A percentile compares a stretch with the other conserved stretches of the same genome.
Conservation (phyloP, 2,888 invertebrate species). For the Luperina nickerlii region DNA sequence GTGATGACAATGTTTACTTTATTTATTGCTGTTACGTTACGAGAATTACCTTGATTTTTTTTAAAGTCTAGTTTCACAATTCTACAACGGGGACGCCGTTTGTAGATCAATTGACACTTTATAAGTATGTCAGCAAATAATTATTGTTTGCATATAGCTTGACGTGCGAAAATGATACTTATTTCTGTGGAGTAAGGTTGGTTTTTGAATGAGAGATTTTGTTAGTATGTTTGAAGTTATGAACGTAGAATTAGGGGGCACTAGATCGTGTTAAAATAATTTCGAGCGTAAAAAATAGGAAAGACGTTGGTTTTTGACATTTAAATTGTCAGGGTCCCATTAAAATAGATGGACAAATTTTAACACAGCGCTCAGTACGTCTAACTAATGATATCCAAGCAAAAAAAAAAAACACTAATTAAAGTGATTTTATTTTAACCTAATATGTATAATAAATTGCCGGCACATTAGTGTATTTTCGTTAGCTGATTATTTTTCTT, state of each 20-base stretch:
- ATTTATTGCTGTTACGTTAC: too few species aligned
- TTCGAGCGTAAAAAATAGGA: neutral
- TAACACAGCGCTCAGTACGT: too few species aligned
- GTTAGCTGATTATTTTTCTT: too few species aligned
- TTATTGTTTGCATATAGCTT: constrained; percentile 1
- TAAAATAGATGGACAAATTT: too few species aligned
- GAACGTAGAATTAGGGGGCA: neutral
- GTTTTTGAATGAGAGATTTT: neutral
- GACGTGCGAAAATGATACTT: neutral
- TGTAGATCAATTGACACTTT: constrained; percentile 43
- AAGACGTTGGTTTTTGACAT: neutral
- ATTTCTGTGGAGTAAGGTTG: fast-evolving
- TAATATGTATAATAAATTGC: too few species aligned
- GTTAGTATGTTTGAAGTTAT: neutral
- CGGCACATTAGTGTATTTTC: too few species aligned
- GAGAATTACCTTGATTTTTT: constrained; percentile 11
- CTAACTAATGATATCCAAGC: too few species aligned
- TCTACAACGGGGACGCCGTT: constrained; percentile 29
- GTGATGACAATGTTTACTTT: too few species aligned
- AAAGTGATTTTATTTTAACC: too few species aligned
- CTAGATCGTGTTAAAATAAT: neutral
- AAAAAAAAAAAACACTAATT: too few species aligned
- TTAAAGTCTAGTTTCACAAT: neutral
- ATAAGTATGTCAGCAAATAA: constrained; percentile 36
- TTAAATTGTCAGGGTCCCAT: neutral